Evolutionary conservation across 2,113 vertebrate genomes (phyloP).

Genomic region (Leiothrix lutea): DNA sequence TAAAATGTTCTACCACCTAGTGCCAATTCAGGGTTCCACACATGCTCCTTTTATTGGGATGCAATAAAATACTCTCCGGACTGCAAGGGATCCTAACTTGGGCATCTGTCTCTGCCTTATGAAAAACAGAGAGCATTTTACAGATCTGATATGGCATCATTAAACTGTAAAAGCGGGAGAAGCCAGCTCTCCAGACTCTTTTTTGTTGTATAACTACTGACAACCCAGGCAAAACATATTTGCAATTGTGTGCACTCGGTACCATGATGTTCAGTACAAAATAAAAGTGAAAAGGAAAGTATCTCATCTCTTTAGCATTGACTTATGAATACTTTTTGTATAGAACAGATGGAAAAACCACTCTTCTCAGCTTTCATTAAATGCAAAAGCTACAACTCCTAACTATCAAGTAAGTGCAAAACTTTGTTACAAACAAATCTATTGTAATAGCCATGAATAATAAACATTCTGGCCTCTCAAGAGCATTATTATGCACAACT

Average conservation of each 20-base stretch:
- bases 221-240: background rate
- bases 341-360: background rate
- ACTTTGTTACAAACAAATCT: background rate
- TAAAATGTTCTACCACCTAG: background rate
- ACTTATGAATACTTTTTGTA: background rate
- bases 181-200: background rate
- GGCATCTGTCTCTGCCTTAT: background rate
- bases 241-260: background rate
- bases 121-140: background rate
- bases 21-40: background rate
- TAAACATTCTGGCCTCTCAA: conserved; percentile 15
- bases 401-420: background rate
- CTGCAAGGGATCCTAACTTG: background rate
- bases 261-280: background rate
- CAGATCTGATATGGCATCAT: background rate
- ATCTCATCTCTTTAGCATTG: background rate
- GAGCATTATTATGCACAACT: background rate
- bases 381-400: background rate
- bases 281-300: background rate
- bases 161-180: background rate
- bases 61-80: background rate
- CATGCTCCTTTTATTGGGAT: background rate
- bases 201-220: background rate
- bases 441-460: background rate
- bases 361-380: background rate